phyloP scores from a whole-genome alignment of 2,888 invertebrate genomes.

The Theretra japonica region DNA sequence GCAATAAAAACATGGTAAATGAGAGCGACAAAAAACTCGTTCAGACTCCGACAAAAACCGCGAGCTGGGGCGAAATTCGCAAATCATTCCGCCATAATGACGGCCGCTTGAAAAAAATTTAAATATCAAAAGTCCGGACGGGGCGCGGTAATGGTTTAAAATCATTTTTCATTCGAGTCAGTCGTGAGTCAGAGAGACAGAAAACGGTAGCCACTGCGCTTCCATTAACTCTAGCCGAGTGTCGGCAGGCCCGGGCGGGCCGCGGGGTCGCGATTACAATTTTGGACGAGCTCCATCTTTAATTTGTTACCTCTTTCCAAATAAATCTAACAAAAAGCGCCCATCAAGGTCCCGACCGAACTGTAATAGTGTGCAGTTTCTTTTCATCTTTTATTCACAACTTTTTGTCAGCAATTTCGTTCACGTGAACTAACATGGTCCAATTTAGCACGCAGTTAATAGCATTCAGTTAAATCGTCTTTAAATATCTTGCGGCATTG shows the following conservation, averaged over 20 bases:
- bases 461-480: conserved; percentile 23
- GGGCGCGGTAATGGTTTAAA: conserved; percentile 84
- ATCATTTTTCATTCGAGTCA: conserved; percentile 84
- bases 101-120: conserved; percentile 84
- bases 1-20: conserved; percentile 84
- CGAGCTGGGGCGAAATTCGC: conserved; percentile 82
- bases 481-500: conserved; percentile 4
- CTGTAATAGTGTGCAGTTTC: conserved; percentile 34
- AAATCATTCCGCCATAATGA: conserved; percentile 83
- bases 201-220: conserved; percentile 79
- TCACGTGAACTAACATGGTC: conserved; percentile 16
- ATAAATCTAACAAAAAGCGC: conserved; percentile 50
- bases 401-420: conserved; percentile 27
- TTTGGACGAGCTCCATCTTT: conserved; percentile 73
- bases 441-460: conserved; percentile 23
- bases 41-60: conserved; percentile 78
- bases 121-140: conserved; percentile 85
- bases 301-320: conserved; percentile 55
- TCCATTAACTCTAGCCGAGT: conserved; percentile 71
- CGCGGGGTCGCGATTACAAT: conserved; percentile 67
- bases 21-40: conserved; percentile 82
- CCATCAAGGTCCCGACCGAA: conserved; percentile 19
- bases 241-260: background rate
- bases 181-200: conserved; percentile 77
- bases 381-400: conserved; percentile 42